Base-by-base conservation (phyloP, 2,797 vertebrate species). In the Sarcophilus harrisii region DNA sequence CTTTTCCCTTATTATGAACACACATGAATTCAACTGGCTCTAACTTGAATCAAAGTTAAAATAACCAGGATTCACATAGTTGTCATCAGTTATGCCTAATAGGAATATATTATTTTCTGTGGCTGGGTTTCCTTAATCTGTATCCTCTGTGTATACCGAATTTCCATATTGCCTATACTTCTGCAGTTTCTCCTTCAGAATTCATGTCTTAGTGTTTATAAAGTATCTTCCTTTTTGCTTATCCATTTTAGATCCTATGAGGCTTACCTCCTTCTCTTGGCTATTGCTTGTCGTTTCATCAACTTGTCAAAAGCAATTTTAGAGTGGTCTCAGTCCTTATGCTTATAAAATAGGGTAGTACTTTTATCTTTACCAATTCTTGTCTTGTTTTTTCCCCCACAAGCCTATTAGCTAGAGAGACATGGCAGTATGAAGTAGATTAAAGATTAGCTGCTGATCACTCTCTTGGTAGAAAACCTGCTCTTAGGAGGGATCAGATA, bases 371-470 rank as follows among this genome's bases (percentile, higher is more conserved):
- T 0, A 21, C 95, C 93, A 29, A 87, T 92, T 95, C 96, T 98
- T 29, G 90, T 14, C 95, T 97, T 98, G 38, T 66, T 32, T 94
- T 49, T 97, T 97, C 97, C 16, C 95, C 91, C 90, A 58, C 58
- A 93, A 98, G 97, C 97, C 96, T 96, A 98, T 96, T 21, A 98
- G 57, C 0, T 98, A 93, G 91, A 96, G 95, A 0, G 98, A 96
- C 58, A 98, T 60, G 58, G 27, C 92, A 28, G 95, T 98, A 97
- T 97, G 97, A n/a, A 96, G 95, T 91, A 96, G 89, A 91, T 97
- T 98, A 98, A 97, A 98, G 93, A 98, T 94, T 66, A 98, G 93
- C 24, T 93, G 94, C 91, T 97, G 97, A 10, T 97, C 97, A 92
- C 96, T 94, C 87, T 95, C 94, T 81, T 66, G 96, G 89, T 97